Base-by-base conservation (phyloP, 2,888 invertebrate species). In the Nomada ruficornis region DNA sequence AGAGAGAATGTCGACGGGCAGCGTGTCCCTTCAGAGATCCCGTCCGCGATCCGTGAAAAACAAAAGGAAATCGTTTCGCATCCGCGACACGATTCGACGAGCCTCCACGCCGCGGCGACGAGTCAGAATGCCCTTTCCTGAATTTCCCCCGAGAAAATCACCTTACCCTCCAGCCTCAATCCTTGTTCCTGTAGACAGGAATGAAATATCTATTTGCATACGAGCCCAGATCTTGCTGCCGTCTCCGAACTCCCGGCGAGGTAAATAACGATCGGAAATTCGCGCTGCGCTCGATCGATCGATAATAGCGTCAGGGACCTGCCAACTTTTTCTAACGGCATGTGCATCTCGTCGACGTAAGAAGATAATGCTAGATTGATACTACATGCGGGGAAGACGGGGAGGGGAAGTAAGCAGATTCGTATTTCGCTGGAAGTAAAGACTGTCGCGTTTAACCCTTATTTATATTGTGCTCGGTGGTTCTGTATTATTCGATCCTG, bases 101-200 rank as follows among this genome's bases (percentile, higher is more conserved):
- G 70, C 62, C 70, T 77, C 78, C 36, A 67, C 59, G 55, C 42
- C 68, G 65, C 50, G 50, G 42, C 68, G 65, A 47, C 64, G 81
- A 81, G 83, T 80, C 85, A 62, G 82, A 83, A 76, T 85, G 72
- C 86, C 89, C 86, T 86, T 85, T 69, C 80, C 82, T 78, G 88
- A 87, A 88, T 88, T 88, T 88, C 88, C 88, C 88, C 60, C 60
- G 88, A 88, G 88, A 87, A 89, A 89, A 88, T 88, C 88, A 88
- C 83, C 88, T 88, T 86, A 87, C 80, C 86, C 87, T 80, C 83
- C 83, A 77, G 77, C 86, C 79, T 78, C 81, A 70, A 84, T 86
- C 81, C 83, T 83, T 77, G 86, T 84, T 88, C 85, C 77, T 64
- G 87, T 80, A 83, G 88, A 88, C 86, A 86, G 78, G 80, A 88